Evolutionary conservation across 2,888 invertebrate genomes (phyloP).

Genomic region (Rhodophaea formosa): DNA sequence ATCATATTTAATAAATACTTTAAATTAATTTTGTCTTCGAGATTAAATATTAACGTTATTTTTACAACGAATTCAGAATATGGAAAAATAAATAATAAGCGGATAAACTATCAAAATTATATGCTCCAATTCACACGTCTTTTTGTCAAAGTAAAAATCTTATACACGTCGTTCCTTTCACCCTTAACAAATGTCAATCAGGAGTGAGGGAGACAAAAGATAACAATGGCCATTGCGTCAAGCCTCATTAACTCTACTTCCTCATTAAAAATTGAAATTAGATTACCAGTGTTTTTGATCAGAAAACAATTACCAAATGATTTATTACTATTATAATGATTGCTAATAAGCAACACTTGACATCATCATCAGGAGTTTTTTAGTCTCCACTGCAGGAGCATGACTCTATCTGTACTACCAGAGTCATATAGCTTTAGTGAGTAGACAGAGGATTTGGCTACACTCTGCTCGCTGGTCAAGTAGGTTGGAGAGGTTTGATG

Average conservation of each 20-base stretch:
- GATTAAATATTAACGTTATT: too few relatives aligned
- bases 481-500: too few relatives aligned
- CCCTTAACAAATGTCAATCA: conserved; percentile 39
- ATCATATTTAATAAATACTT: too few relatives aligned
- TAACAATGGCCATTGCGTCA: conserved; percentile 32
- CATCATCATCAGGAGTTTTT: too few relatives aligned
- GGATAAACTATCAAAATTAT: conserved; percentile 50
- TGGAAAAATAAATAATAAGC: neutral
- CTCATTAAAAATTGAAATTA: conserved; percentile 31
- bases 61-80: too few relatives aligned
- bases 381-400: too few relatives aligned
- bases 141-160: conserved; percentile 53
- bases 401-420: too few relatives aligned
- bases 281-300: neutral
- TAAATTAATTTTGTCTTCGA: too few relatives aligned
- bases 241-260: conserved; percentile 33
- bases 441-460: too few relatives aligned
- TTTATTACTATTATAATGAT: too few relatives aligned
- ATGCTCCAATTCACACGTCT: conserved; percentile 31
- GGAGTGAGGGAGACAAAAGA: conserved; percentile 26
- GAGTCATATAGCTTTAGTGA: too few relatives aligned
- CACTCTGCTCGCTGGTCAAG: too few relatives aligned
- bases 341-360: neutral
- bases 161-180: conserved; percentile 54
- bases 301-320: neutral